phyloP scores from a whole-genome alignment of 92 coral and sea anemone species.

The Metridium senile region DNA sequence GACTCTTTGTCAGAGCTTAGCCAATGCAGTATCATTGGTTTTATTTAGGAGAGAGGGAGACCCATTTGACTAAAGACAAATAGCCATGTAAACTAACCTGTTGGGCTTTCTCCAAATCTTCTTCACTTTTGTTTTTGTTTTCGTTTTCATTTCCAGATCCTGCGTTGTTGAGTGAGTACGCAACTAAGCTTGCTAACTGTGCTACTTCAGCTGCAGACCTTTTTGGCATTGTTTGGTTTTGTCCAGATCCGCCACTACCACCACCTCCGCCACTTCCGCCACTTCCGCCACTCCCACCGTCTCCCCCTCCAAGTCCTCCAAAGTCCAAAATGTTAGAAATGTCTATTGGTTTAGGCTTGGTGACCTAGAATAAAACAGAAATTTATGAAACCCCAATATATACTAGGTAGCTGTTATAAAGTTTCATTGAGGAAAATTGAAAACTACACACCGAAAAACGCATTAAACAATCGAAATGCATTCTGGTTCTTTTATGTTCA shows the following conservation, averaged over 20 bases:
- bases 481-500: no score
- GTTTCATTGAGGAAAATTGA: no score
- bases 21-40: no score
- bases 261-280: constrained; percentile 5
- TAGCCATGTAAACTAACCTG: constrained; percentile 16
- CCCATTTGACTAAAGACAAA: no score
- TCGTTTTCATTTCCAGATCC: neutral
- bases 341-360: constrained; percentile 30
- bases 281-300: neutral
- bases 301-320: neutral
- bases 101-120: constrained; percentile 17
- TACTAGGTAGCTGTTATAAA: no score
- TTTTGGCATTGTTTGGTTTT: constrained; percentile 5
- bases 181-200: constrained; percentile 28
- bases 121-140: constrained; percentile 11
- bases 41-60: no score
- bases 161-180: constrained; percentile 37
- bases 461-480: no score
- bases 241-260: neutral
- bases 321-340: constrained; percentile 24
- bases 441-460: no score
- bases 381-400: no score
- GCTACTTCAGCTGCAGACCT: constrained; percentile 33
- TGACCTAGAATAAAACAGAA: constrained; percentile 8
- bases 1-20: no score